These are phyloP conservation scores for Aselliscus stoliczkanus DNA, from an alignment of 2,797 vertebrate species.

Conservation along the genomic window DNA sequence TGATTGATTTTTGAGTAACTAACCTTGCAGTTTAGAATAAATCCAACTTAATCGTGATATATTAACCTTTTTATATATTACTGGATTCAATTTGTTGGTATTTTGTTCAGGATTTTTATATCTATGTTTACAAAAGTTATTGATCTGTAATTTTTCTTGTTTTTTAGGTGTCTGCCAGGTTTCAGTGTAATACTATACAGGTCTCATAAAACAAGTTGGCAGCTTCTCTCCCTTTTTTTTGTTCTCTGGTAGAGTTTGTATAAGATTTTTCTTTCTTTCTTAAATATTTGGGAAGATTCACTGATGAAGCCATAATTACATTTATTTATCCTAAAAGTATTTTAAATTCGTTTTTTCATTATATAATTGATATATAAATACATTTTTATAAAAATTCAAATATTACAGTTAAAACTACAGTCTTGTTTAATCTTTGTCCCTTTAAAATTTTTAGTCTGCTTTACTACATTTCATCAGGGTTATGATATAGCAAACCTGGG, in stretches of 20 bases:
- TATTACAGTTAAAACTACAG: not conserved
- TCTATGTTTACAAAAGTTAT: not conserved
- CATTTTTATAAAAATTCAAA: not conserved
- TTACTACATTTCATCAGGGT: not conserved
- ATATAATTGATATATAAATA: not conserved
- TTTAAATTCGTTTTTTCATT: constrained; percentile 8
- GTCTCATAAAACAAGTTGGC: constrained; percentile 6
- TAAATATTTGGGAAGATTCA: constrained; percentile 35
- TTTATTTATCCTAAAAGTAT: constrained; percentile 8
- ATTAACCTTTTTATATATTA: not conserved
- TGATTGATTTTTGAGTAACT: not conserved
- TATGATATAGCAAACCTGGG: not conserved
- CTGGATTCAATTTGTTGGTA: not conserved
- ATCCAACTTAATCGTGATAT: not conserved
- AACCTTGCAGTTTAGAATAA: constrained; percentile 38
- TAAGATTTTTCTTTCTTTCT: not conserved
- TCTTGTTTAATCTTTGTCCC: not conserved
- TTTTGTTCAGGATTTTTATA: constrained; percentile 34
- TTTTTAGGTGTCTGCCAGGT: not conserved
- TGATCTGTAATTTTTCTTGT: not conserved
- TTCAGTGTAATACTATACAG: not conserved
- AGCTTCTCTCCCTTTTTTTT: not conserved
- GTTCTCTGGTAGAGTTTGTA: not conserved
- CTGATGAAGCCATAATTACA: not conserved
- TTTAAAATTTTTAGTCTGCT: not conserved